Conservation (phyloP, 2,797 vertebrate genomes). For the Ispidina picta region DNA sequence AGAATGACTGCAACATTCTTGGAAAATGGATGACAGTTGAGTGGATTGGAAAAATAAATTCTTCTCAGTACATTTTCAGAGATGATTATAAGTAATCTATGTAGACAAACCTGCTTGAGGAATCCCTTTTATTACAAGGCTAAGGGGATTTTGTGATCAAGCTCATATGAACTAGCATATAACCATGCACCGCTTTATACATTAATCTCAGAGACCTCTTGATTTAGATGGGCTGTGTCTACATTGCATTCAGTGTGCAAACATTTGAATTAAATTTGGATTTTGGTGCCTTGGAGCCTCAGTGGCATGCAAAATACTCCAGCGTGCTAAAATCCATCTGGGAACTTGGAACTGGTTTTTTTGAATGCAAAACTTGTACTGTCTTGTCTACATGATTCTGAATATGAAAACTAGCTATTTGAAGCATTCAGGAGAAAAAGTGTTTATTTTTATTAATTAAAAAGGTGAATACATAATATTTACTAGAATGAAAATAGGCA, state of each 20-base stretch:
- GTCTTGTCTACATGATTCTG: neutral
- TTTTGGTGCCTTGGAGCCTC: neutral
- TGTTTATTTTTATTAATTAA: neutral
- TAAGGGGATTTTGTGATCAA: neutral
- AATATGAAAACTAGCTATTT: neutral
- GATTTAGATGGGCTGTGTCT: neutral
- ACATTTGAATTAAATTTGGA: neutral
- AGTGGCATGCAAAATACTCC: neutral
- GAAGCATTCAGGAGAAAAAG: neutral
- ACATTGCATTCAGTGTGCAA: neutral
- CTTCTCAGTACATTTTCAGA: neutral
- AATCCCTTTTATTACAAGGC: neutral
- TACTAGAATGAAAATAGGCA: neutral
- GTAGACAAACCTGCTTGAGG: neutral
- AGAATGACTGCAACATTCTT: neutral
- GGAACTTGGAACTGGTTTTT: neutral
- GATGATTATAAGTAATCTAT: neutral
- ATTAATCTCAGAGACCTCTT: neutral
- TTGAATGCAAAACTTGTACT: neutral
- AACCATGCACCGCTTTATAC: neutral
- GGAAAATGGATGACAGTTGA: neutral
- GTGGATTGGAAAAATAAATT: neutral
- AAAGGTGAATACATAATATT: neutral
- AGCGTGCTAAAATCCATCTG: neutral
- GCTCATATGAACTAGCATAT: neutral